A percentile compares a stretch with the other conserved stretches of the same genome.
Evolutionary conservation across 2,888 invertebrate species (phyloP).

Genomic region (Yponomeuta plumbellus): DNA sequence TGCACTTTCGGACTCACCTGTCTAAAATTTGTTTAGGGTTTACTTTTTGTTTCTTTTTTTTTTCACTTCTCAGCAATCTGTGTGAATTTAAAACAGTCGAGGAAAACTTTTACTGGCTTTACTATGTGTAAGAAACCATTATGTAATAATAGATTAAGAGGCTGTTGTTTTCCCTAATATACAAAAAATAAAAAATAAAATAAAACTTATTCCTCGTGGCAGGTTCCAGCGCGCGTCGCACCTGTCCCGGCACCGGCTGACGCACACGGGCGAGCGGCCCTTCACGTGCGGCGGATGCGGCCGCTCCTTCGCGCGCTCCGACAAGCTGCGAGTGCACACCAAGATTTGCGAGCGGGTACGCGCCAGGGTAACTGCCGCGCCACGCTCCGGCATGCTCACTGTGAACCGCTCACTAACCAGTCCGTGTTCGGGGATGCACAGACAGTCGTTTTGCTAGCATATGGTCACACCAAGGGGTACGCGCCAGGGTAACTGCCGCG

Average conservation of each 20-base stretch:
- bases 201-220: constrained; percentile 9
- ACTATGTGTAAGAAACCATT: no score
- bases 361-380: constrained; percentile 8
- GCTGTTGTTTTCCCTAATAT: no score
- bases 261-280: constrained; percentile 84
- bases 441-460: no score
- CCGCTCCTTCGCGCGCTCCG: constrained; percentile 82
- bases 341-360: constrained; percentile 74
- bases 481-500: constrained; percentile 21
- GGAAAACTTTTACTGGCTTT: no score
- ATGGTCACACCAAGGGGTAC: constrained; percentile 77
- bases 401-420: background rate
- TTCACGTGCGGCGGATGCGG: constrained; percentile 82
- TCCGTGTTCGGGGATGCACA: no score
- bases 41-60: no score
- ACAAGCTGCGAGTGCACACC: constrained; percentile 82
- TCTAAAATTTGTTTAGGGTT: no score
- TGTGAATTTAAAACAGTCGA: no score
- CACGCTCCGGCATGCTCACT: constrained; percentile 12
- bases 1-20: no score
- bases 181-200: background rate
- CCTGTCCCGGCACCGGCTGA: constrained; percentile 80
- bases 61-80: no score
- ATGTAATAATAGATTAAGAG: no score
- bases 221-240: constrained; percentile 83